A percentile compares a stretch with the other conserved stretches of the same genome.
Conservation (phyloP, 2,113 vertebrate genomes). For the Barbus barbus region DNA sequence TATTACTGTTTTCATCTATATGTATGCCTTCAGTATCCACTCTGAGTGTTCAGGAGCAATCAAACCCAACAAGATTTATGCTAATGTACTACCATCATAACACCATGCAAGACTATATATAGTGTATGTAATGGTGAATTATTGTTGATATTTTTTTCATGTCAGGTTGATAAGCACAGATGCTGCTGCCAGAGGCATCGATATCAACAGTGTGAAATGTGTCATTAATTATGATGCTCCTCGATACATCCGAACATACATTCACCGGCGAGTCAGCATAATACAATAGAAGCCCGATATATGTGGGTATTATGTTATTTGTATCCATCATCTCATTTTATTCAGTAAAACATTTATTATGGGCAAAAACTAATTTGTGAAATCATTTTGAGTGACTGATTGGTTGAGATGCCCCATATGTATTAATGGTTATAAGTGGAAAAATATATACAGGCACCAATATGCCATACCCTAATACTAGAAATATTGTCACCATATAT, state of each 20-base stretch:
- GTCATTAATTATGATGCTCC: slow-evolving; percentile 93
- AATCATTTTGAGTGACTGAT: not conserved
- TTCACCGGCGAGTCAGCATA: slow-evolving; percentile 83
- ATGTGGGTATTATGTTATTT: not conserved
- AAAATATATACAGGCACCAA: too few relatives aligned
- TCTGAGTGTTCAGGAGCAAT: too few relatives aligned
- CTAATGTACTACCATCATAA: too few relatives aligned
- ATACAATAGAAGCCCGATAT: not conserved
- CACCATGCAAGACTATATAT: too few relatives aligned
- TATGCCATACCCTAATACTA: too few relatives aligned
- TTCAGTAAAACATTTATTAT: not conserved
- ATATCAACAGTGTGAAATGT: slow-evolving; percentile 84
- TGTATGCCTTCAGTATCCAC: not conserved
- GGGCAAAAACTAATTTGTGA: not conserved
- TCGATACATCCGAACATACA: slow-evolving; percentile 88
- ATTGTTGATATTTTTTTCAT: not conserved
- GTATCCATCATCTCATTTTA: not conserved
- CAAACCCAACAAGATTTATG: not conserved
- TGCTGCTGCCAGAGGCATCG: slow-evolving; percentile 89
- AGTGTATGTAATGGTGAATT: not conserved
- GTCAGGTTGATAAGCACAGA: slow-evolving; percentile 92
- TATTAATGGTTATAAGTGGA: too few relatives aligned
- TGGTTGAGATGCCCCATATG: not conserved
- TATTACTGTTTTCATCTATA: slow-evolving; percentile 83
- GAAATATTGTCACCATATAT: too few relatives aligned